A percentile compares a stretch with the other conserved stretches of the same genome.
These are phyloP conservation scores for Subanguina moxae DNA, from an alignment of 1,140 invertebrate species.

Conservation along the genomic window DNA sequence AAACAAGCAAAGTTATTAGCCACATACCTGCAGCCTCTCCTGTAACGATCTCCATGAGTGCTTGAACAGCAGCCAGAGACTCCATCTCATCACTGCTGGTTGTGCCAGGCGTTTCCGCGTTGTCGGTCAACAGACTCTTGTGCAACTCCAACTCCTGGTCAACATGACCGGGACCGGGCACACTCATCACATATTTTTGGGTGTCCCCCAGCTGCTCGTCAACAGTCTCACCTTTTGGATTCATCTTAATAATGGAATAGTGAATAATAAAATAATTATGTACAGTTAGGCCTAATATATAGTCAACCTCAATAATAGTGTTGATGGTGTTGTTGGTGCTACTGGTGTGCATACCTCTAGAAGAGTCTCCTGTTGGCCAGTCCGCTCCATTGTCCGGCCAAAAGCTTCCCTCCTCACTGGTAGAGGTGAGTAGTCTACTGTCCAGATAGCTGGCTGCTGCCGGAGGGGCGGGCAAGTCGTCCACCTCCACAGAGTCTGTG, in stretches of 20 bases:
- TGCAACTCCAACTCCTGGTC: conserved; percentile 57
- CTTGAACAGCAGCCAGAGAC: too few species aligned
- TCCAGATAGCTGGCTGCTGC: not conserved
- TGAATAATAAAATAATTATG: not conserved
- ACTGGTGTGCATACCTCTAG: conserved; percentile 30
- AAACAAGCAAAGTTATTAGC: too few species aligned
- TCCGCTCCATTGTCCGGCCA: conserved; percentile 51
- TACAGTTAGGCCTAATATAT: not conserved
- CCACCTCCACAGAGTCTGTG: conserved; percentile 55
- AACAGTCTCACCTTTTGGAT: conserved; percentile 1
- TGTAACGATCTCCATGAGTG: too few species aligned
- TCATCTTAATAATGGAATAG: conserved; percentile 5
- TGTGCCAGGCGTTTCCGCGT: not conserved
- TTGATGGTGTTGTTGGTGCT: conserved; percentile 40
- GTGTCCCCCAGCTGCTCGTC: conserved; percentile 48
- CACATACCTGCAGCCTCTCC: not conserved
- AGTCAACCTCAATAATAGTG: conserved; percentile 56
- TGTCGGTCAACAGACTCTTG: conserved; percentile 38
- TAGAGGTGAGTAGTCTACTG: not conserved
- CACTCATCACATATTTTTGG: conserved; percentile 56
- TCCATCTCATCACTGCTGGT: conserved; percentile 1
- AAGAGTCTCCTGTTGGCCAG: conserved; percentile 28
- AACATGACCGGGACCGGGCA: conserved; percentile 51
- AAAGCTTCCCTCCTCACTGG: not conserved
- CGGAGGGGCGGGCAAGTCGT: conserved; percentile 38